phyloP scores from a whole-genome alignment of 2,888 invertebrate genomes.

The Perizoma flavofasciatum region DNA sequence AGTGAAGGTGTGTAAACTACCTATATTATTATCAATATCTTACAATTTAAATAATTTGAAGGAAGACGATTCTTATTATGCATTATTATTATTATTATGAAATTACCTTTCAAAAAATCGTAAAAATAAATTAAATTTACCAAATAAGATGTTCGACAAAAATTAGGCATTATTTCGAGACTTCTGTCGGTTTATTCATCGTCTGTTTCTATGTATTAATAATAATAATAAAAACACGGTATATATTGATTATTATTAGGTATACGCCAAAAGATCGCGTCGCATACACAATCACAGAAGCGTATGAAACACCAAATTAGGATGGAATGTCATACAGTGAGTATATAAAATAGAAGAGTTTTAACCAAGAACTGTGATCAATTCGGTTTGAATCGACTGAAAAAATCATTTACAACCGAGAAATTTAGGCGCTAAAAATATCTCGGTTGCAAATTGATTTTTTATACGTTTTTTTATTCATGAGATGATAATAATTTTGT shows the following conservation, averaged over 20 bases:
- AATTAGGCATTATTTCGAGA: slow-evolving; percentile 16
- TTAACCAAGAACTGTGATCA: no score
- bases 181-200: slow-evolving; percentile 1
- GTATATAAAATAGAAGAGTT: no score
- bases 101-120: neutral
- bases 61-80: slow-evolving; percentile 59
- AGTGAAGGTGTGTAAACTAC: slow-evolving; percentile 60
- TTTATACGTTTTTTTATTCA: no score
- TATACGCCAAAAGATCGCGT: slow-evolving; percentile 16
- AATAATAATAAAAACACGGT: no score
- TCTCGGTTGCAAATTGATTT: no score
- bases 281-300: slow-evolving; percentile 12
- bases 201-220: neutral
- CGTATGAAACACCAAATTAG: slow-evolving; percentile 15
- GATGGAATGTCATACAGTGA: slow-evolving; percentile 20
- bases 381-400: no score
- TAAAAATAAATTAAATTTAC: neutral
- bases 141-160: neutral
- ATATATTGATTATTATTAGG: neutral
- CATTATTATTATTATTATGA: slow-evolving; percentile 27
- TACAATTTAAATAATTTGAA: slow-evolving; percentile 40
- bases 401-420: no score
- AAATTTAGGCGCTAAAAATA: no score
- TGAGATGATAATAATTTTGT: no score
- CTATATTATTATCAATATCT: slow-evolving; percentile 14